phyloP scores from a whole-genome alignment of 1,140 invertebrate species.

The Papilio xuthus region DNA sequence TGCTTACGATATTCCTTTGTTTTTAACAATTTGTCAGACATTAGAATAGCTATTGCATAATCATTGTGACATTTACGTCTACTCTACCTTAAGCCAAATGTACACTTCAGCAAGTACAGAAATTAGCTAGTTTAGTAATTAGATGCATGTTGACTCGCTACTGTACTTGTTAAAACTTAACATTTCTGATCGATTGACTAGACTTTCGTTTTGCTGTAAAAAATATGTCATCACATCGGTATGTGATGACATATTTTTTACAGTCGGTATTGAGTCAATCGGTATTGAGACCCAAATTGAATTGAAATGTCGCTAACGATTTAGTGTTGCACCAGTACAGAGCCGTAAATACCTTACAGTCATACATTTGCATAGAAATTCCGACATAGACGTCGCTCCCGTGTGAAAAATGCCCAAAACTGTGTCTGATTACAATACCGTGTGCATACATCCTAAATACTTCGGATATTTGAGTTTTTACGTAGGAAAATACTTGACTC shows the following conservation, averaged over 20 bases:
- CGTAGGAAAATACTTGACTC: too few relatives aligned
- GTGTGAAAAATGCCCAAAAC: slow-evolving; percentile 46
- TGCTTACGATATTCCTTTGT: not conserved
- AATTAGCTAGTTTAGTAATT: too few relatives aligned
- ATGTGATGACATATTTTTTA: too few relatives aligned
- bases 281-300: not conserved
- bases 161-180: too few relatives aligned
- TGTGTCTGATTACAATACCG: slow-evolving; percentile 35
- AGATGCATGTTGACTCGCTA: too few relatives aligned
- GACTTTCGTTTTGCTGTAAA: not conserved
- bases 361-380: slow-evolving; percentile 63
- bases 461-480: not conserved
- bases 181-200: too few relatives aligned
- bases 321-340: slow-evolving; percentile 23
- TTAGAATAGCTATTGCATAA: not conserved
- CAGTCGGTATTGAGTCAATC: too few relatives aligned
- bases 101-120: too few relatives aligned
- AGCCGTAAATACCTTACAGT: slow-evolving; percentile 56
- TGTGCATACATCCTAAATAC: slow-evolving; percentile 10
- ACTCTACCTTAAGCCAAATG: not conserved
- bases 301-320: not conserved
- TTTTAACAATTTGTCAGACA: not conserved
- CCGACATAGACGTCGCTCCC: slow-evolving; percentile 43
- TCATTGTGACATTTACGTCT: not conserved
- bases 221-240: too few relatives aligned